phyloP scores from a whole-genome alignment of 2,888 invertebrate species.

The Gymnosoma rotundatum region DNA sequence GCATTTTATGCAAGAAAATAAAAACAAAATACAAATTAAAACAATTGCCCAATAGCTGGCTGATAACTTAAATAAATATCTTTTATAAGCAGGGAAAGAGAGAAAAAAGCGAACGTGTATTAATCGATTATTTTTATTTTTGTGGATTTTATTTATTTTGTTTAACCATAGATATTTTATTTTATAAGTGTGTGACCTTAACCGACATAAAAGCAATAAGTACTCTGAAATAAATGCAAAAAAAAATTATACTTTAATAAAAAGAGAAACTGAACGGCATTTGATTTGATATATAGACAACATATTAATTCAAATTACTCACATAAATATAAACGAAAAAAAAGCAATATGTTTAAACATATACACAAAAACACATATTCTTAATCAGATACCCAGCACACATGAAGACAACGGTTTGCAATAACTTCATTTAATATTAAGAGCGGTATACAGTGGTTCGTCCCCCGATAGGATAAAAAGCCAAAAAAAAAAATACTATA shows the following conservation, averaged over 20 bases:
- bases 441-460: too few species aligned
- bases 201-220: constrained; percentile 61
- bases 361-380: neutral
- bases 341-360: neutral
- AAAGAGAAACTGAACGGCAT: constrained; percentile 55
- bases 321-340: neutral
- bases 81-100: neutral
- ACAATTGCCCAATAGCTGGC: constrained; percentile 41
- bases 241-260: constrained; percentile 19
- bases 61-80: constrained; percentile 36
- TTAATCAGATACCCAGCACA: constrained; percentile 24
- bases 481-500: too few species aligned
- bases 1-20: neutral
- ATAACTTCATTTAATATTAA: too few species aligned
- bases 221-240: constrained; percentile 48
- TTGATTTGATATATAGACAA: constrained; percentile 58
- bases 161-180: constrained; percentile 43
- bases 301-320: constrained; percentile 37
- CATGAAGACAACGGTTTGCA: too few species aligned
- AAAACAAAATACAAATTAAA: constrained; percentile 1
- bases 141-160: constrained; percentile 33
- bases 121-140: constrained; percentile 51
- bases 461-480: too few species aligned
- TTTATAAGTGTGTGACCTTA: constrained; percentile 58
- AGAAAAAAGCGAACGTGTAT: constrained; percentile 33